Evolutionary conservation across 1,140 invertebrate genomes (phyloP), one percentile per base, ranked within the genome.

Genomic region (Drosophila pectinifera): DNA sequence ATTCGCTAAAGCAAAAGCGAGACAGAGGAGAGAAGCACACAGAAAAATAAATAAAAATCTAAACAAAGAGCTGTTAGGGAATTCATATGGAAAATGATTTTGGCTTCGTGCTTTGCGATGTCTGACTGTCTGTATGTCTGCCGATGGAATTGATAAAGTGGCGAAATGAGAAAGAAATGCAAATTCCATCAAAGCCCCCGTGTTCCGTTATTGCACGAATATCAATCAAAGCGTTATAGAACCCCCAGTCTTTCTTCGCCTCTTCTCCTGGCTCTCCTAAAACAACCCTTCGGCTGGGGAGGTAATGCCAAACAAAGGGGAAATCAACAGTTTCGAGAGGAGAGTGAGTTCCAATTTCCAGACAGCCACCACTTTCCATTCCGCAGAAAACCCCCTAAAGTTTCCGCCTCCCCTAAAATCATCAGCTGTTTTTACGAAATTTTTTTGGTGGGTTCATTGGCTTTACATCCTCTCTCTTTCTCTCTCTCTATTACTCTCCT

Each of bases 401-500:
- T 28, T 28, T 56, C 16, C 28, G 51, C 31, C 20, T 26, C 36
- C 18, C 14, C 53, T 34, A 39, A 54, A 51, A 63, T 20, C 77
- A 86, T 88, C 83, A 86, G 83, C 83, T 86, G 83, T 88, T 86
- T 51, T 34, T 51, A 51, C 28, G 46, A 62, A 48, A 62, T 43
- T 74, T 51, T 46, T 49, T 80, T 80, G 73, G 83, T 88, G 83
- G 72, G 83, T 86, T 86, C 83, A 88, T 83, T 86, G 83, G 55
- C 83, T 86, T 68, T 57, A 53, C 59, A 57, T 57, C 31, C 28
- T 38, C 36, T 20, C 48, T 38, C 6, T n/a, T 41, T 53, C 28
- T 46, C 34, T 36, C 24, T 20, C 31, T 10, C 43, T 56, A 45
- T 51, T 24, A 38, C 56, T 49, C 73, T 61, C 68, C 31, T 41